phyloP scores from a whole-genome alignment of 2,113 vertebrate species.

The Urocitellus parryii region DNA sequence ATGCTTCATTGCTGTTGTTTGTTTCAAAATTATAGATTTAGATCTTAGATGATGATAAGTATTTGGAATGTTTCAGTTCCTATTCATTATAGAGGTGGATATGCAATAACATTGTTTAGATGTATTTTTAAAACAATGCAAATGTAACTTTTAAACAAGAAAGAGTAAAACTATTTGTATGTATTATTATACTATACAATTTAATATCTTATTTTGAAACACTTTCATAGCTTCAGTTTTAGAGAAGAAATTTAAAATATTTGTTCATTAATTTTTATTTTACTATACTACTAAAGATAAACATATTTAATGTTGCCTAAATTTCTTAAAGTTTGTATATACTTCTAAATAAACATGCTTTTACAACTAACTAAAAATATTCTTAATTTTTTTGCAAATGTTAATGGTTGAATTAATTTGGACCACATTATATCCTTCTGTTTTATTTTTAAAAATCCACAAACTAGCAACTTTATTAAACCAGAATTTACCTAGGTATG shows the following conservation, averaged over 20 bases:
- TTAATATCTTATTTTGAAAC: not conserved
- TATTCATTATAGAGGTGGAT: not conserved
- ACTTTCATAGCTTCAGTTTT: not conserved
- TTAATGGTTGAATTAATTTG: not conserved
- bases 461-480: constrained; percentile 1
- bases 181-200: not conserved
- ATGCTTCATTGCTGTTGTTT: not conserved
- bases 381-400: not conserved
- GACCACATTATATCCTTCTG: not conserved
- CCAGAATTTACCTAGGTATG: not conserved
- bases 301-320: not conserved
- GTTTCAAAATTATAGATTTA: not conserved
- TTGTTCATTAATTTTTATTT: not conserved
- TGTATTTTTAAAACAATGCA: not conserved
- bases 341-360: not conserved
- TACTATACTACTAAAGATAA: not conserved
- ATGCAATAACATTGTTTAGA: not conserved
- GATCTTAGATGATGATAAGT: not conserved
- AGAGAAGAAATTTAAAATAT: not conserved
- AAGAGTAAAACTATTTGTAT: not conserved
- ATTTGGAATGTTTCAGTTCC: not conserved
- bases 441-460: not conserved
- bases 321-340: not conserved
- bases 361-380: not conserved
- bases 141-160: not conserved